These are phyloP conservation scores for Nerophis ophidion DNA, from an alignment of 2,113 vertebrate species.

Conservation along the genomic window DNA sequence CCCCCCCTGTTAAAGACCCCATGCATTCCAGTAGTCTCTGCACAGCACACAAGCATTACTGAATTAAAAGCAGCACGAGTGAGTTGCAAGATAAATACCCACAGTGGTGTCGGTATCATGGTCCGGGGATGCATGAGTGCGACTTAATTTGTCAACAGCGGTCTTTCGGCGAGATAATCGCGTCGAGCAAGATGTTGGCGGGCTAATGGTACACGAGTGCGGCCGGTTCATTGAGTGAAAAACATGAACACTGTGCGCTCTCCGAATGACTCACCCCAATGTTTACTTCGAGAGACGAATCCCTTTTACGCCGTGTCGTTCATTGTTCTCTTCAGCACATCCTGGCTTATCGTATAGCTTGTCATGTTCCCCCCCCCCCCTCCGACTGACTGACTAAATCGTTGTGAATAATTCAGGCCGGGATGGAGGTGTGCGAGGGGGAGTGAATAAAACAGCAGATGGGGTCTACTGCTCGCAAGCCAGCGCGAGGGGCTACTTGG, in stretches of 20 bases:
- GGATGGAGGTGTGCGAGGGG: slow-evolving; percentile 8
- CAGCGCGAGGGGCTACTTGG: slow-evolving; percentile 47
- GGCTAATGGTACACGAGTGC: too few relatives aligned
- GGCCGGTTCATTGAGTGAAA: too few relatives aligned
- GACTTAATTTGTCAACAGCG: too few relatives aligned
- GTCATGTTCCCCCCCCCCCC: slow-evolving; percentile 30
- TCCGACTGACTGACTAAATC: slow-evolving; percentile 51
- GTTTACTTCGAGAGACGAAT: slow-evolving; percentile 68
- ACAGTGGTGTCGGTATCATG: too few relatives aligned
- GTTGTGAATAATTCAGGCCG: slow-evolving; percentile 66
- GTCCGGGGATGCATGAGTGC: too few relatives aligned
- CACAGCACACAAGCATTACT: too few relatives aligned
- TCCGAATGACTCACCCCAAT: slow-evolving; percentile 51
- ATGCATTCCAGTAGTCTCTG: too few relatives aligned
- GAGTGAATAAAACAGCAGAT: slow-evolving; percentile 62
- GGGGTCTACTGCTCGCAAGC: slow-evolving; percentile 43
- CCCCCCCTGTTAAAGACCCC: too few relatives aligned
- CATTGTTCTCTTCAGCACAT: slow-evolving; percentile 58
- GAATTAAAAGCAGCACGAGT: too few relatives aligned
- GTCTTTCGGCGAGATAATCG: too few relatives aligned
- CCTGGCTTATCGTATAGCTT: slow-evolving; percentile 61
- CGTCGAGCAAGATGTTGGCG: too few relatives aligned
- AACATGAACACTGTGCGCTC: slow-evolving; percentile 10
- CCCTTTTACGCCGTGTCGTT: slow-evolving; percentile 63
- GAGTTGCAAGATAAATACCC: too few relatives aligned